These are phyloP conservation scores for Rana temporaria DNA, from an alignment of 2,113 vertebrate genomes.

Conservation along the genomic window DNA sequence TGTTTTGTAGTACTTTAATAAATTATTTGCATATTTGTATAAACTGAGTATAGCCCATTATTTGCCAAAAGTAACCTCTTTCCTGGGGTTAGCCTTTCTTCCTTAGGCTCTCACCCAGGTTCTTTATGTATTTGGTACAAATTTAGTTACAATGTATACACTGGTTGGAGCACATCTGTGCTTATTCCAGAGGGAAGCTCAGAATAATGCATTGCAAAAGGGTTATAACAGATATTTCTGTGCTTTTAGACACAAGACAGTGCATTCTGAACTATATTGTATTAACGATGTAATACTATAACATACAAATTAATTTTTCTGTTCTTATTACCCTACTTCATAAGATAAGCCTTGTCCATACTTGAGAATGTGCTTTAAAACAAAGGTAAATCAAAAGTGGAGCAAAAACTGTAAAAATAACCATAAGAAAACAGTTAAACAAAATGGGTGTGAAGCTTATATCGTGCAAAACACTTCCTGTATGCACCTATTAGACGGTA, in stretches of 20 bases:
- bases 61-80: too few relatives aligned
- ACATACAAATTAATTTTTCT: slow-evolving; percentile 17
- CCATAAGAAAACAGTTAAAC: too few relatives aligned
- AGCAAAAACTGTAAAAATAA: background rate
- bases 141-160: too few relatives aligned
- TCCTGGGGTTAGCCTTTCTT: too few relatives aligned
- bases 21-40: too few relatives aligned
- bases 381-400: background rate
- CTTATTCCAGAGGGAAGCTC: slow-evolving; percentile 3
- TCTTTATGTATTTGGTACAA: too few relatives aligned
- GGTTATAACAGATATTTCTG: slow-evolving; percentile 35
- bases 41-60: too few relatives aligned
- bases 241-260: slow-evolving; percentile 34
- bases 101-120: too few relatives aligned
- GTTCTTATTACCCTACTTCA: slow-evolving; percentile 15
- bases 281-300: slow-evolving; percentile 23
- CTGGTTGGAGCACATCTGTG: background rate
- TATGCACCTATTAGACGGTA: too few relatives aligned
- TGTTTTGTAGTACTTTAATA: too few relatives aligned
- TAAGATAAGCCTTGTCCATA: background rate
- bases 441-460: too few relatives aligned
- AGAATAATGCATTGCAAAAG: slow-evolving; percentile 4
- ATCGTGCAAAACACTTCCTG: too few relatives aligned
- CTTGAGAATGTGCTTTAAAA: background rate
- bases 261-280: slow-evolving; percentile 29